A percentile compares a stretch with the other conserved stretches of the same genome.
phyloP scores from a whole-genome alignment of 1,140 invertebrate genomes.

The Diprion similis region DNA sequence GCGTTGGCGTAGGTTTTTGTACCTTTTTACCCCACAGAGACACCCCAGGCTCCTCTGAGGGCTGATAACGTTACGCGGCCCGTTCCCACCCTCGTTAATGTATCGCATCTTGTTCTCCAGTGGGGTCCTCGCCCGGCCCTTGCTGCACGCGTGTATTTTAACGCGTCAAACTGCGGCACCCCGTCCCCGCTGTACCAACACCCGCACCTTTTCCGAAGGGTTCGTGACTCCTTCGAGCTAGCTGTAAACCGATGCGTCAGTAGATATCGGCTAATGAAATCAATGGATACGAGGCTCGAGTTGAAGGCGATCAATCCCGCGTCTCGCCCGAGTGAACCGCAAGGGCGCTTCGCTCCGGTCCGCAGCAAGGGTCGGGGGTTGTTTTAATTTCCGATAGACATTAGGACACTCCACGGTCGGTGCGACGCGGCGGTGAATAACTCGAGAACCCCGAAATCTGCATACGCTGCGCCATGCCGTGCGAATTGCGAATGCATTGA shows the following conservation, averaged over 20 bases:
- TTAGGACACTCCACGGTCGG: conserved; percentile 27
- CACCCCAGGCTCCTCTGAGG: no score
- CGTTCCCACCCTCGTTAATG: conserved; percentile 38
- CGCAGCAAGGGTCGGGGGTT: conserved; percentile 18
- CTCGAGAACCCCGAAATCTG: conserved; percentile 24
- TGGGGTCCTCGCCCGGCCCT: background rate
- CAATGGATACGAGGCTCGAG: conserved; percentile 40
- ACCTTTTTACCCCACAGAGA: background rate
- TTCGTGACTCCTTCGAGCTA: background rate
- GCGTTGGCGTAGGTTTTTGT: background rate
- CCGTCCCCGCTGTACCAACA: conserved; percentile 19
- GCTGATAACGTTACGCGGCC: background rate
- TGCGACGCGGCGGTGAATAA: conserved; percentile 3
- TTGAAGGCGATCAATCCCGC: conserved; percentile 39
- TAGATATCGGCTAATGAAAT: conserved; percentile 52
- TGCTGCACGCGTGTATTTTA: conserved; percentile 41
- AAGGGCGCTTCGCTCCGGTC: conserved; percentile 19
- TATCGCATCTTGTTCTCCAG: conserved; percentile 37
- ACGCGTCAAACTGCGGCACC: conserved; percentile 32
- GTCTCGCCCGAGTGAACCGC: conserved; percentile 21
- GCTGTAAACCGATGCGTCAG: conserved; percentile 34
- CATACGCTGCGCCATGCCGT: conserved; percentile 18
- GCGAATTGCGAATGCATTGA: background rate
- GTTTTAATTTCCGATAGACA: conserved; percentile 51
- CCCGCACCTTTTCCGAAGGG: conserved; percentile 1